Evolutionary conservation across 64 coral and sea anemone genomes (phyloP).

Genomic region (Dendrophyllia cribrosa): DNA sequence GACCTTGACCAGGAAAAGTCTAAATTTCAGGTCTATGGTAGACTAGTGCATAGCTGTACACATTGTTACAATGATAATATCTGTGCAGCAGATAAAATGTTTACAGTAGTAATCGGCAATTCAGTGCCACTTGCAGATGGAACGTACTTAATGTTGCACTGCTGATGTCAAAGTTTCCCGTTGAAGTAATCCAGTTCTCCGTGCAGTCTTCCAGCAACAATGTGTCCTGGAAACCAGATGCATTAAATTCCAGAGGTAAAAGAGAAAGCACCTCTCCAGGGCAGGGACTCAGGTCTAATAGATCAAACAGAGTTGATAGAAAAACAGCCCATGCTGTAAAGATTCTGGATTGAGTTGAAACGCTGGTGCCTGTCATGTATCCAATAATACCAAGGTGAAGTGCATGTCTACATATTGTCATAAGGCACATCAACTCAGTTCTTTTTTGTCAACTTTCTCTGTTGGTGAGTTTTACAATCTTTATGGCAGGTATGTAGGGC

Average conservation of each 20-base stretch:
- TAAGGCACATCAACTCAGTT: slow-evolving; percentile 77
- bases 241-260: slow-evolving; percentile 50
- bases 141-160: slow-evolving; percentile 60
- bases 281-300: slow-evolving; percentile 58
- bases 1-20: not conserved
- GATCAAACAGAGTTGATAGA: slow-evolving; percentile 73
- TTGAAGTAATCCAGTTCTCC: slow-evolving; percentile 53
- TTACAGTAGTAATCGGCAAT: no score
- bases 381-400: slow-evolving; percentile 73
- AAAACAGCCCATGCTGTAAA: slow-evolving; percentile 85
- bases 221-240: slow-evolving; percentile 62
- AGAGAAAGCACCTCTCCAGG: slow-evolving; percentile 59
- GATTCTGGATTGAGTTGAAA: slow-evolving; percentile 69
- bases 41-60: slow-evolving; percentile 8
- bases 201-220: slow-evolving; percentile 56
- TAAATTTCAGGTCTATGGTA: slow-evolving; percentile 18
- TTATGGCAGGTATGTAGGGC: slow-evolving; percentile 65
- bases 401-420: slow-evolving; percentile 80
- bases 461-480: slow-evolving; percentile 69
- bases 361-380: slow-evolving; percentile 71
- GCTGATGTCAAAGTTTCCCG: slow-evolving; percentile 32
- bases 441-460: slow-evolving; percentile 75
- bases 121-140: slow-evolving; percentile 70
- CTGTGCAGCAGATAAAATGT: not conserved
- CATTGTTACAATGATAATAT: not conserved